Conservation (phyloP, 2,113 vertebrate species). For the Leptosomus discolor region DNA sequence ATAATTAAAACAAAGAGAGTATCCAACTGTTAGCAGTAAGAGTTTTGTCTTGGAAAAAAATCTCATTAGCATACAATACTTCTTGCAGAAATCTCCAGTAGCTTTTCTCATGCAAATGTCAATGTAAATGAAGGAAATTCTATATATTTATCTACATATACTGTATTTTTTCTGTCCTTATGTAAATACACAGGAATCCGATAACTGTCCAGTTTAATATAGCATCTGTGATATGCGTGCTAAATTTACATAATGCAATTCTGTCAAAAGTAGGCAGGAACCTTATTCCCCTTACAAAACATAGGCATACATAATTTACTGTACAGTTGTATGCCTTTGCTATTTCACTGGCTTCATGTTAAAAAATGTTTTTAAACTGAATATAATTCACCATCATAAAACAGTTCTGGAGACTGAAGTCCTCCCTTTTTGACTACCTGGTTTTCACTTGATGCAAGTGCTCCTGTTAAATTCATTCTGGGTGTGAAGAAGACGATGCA, state of each 20-base stretch:
- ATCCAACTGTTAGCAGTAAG: slow-evolving; percentile 18
- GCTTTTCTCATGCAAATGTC: not conserved
- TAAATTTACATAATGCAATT: not conserved
- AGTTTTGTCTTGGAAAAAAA: not conserved
- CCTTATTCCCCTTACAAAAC: not conserved
- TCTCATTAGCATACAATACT: not conserved
- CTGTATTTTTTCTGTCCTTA: not conserved
- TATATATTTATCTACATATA: not conserved
- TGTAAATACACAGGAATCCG: not conserved
- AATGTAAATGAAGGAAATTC: not conserved
- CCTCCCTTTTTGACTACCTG: not conserved
- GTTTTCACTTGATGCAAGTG: fast-evolving
- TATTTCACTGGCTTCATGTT: not conserved
- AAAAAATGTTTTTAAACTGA: not conserved
- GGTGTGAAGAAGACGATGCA: fast-evolving
- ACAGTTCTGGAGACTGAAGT: not conserved
- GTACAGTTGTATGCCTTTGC: not conserved
- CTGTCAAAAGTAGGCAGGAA: not conserved
- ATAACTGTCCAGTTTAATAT: not conserved
- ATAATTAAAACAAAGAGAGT: slow-evolving; percentile 60
- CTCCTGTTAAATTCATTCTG: not conserved
- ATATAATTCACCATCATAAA: not conserved
- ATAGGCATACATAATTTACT: not conserved
- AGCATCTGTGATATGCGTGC: not conserved
- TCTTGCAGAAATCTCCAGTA: not conserved